Conservation (phyloP, 2,797 vertebrate genomes). For the Babyrousa celebensis region DNA sequence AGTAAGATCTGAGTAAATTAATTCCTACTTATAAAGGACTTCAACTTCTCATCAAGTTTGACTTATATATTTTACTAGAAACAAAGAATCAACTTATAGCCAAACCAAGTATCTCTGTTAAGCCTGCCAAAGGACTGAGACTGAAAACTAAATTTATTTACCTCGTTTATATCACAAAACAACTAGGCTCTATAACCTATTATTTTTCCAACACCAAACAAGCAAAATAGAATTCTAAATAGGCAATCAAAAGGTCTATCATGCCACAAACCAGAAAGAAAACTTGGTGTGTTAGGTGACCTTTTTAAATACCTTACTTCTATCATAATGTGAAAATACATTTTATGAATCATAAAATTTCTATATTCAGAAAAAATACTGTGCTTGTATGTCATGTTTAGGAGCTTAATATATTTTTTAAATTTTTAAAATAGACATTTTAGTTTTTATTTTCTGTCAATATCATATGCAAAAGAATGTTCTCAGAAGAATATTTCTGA, state of each 20-base stretch:
- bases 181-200: neutral
- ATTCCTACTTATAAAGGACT: constrained; percentile 73
- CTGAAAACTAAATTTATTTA: constrained; percentile 65
- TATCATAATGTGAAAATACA: constrained; percentile 50
- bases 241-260: neutral
- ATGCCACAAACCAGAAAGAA: constrained; percentile 16
- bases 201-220: constrained; percentile 60
- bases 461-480: neutral
- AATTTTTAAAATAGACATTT: neutral
- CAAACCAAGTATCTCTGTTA: constrained; percentile 54
- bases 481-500: constrained; percentile 61
- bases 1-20: constrained; percentile 81
- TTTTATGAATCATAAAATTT: constrained; percentile 40
- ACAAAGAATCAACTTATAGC: constrained; percentile 81
- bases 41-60: constrained; percentile 37
- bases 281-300: neutral
- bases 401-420: constrained; percentile 15
- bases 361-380: neutral
- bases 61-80: constrained; percentile 79
- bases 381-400: neutral
- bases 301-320: neutral
- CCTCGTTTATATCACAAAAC: constrained; percentile 61
- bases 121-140: constrained; percentile 69
- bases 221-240: neutral
- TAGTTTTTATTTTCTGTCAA: constrained; percentile 43